Percentiles rank a stretch among this genome's conserved stretches.
phyloP scores from a whole-genome alignment of 92 coral and sea anemone species.

The Montipora capitata region DNA sequence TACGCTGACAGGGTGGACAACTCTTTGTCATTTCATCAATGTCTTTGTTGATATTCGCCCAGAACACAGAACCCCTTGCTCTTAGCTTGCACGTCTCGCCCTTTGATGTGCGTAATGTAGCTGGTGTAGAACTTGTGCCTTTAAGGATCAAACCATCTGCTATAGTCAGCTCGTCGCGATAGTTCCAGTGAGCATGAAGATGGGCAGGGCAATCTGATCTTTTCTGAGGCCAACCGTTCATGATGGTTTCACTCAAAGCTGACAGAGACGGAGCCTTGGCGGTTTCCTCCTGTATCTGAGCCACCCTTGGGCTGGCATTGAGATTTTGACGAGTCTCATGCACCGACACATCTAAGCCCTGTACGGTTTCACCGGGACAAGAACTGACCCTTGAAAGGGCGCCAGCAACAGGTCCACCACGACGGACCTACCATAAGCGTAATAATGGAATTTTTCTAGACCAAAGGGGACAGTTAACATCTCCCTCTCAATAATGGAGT shows the following conservation, averaged over 20 bases:
- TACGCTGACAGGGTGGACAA: conserved; percentile 63
- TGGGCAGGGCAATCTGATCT: conserved; percentile 73
- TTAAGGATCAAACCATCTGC: conserved; percentile 67
- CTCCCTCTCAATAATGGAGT: conserved; percentile 80
- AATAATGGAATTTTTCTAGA: conserved; percentile 70
- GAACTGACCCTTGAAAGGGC: conserved; percentile 61
- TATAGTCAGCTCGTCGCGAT: conserved; percentile 65
- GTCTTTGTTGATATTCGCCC: conserved; percentile 70
- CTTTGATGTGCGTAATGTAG: conserved; percentile 70
- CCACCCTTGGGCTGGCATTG: conserved; percentile 69
- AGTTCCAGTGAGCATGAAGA: conserved; percentile 70
- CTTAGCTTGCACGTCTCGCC: conserved; percentile 73
- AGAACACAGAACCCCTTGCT: conserved; percentile 77
- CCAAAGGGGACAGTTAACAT: conserved; percentile 77
- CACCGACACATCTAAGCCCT: conserved; percentile 56
- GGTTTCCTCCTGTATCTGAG: conserved; percentile 53
- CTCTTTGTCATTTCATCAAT: conserved; percentile 67
- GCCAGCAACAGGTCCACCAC: conserved; percentile 62
- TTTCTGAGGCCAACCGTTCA: conserved; percentile 72
- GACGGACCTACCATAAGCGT: conserved; percentile 74
- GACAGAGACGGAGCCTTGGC: conserved; percentile 41
- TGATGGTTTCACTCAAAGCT: conserved; percentile 43
- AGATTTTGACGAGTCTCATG: conserved; percentile 68
- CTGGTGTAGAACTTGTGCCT: conserved; percentile 47
- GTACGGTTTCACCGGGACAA: conserved; percentile 41